Percentiles rank a stretch among this genome's conserved stretches.
Evolutionary conservation across 1,140 invertebrate species (phyloP).

Genomic region (Drosophila aff.): DNA sequence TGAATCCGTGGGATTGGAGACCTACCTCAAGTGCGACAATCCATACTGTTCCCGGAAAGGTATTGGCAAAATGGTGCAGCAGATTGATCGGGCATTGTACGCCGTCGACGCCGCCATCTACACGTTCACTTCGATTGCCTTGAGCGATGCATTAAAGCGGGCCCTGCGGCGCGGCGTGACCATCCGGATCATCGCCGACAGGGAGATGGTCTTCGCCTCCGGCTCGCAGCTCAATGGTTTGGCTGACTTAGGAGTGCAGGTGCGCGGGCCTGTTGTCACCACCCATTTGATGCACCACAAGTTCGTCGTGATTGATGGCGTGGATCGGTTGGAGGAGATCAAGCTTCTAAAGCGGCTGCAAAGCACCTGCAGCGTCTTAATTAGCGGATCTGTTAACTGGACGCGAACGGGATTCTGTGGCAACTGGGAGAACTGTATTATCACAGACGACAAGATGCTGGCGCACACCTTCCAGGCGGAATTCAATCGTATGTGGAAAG

Average conservation of each 20-base stretch:
- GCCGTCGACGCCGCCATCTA: constrained; percentile 73
- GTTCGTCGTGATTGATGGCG: constrained; percentile 65
- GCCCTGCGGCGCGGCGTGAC: constrained; percentile 55
- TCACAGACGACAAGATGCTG: constrained; percentile 38
- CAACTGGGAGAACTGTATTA: constrained; percentile 72
- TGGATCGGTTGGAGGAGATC: constrained; percentile 36
- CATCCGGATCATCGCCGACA: constrained; percentile 66
- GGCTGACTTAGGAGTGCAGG: constrained; percentile 13
- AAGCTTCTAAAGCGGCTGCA: not conserved
- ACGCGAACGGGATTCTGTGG: constrained; percentile 58
- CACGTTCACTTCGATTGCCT: constrained; percentile 42
- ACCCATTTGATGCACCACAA: constrained; percentile 74
- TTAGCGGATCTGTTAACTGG: constrained; percentile 74
- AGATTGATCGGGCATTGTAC: constrained; percentile 61
- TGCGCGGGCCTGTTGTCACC: constrained; percentile 44
- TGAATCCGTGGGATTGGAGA: not conserved
- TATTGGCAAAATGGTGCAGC: constrained; percentile 30
- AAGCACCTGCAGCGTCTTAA: constrained; percentile 12
- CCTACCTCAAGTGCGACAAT: constrained; percentile 22
- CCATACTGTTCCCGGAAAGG: constrained; percentile 36
- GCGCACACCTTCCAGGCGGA: constrained; percentile 45
- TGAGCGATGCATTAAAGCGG: constrained; percentile 34
- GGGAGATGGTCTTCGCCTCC: constrained; percentile 52
- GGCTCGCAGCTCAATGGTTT: constrained; percentile 45
- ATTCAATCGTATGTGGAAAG: constrained; percentile 71